Percentiles rank a stretch among this genome's conserved stretches.
Evolutionary conservation across 1,140 invertebrate genomes (phyloP).

Genomic region (Cyrtorhinus lividipennis): DNA sequence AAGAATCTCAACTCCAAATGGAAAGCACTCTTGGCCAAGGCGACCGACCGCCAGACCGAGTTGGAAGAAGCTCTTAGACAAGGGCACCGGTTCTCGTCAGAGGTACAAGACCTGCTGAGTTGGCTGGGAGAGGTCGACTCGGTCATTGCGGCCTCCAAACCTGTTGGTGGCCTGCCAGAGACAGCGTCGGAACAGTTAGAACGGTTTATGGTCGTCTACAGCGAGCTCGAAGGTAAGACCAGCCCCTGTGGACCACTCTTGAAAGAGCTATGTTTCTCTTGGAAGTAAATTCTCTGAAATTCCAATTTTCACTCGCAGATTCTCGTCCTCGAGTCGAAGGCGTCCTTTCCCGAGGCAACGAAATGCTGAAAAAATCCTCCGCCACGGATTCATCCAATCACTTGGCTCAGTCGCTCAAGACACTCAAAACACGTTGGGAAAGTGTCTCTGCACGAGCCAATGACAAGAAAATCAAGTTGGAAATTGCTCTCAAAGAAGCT

Average conservation of each 20-base stretch:
- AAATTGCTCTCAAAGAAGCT: conserved; percentile 92
- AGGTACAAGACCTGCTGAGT: conserved; percentile 84
- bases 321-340: conserved; percentile 76
- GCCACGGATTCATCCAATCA: conserved; percentile 41
- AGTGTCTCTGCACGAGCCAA: conserved; percentile 72
- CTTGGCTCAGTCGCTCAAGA: conserved; percentile 68
- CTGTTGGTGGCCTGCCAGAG: conserved; percentile 90
- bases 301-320: no score
- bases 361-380: conserved; percentile 38
- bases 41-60: conserved; percentile 68
- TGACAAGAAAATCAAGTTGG: conserved; percentile 94
- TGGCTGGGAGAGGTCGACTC: conserved; percentile 90
- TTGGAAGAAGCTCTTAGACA: conserved; percentile 84
- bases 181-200: conserved; percentile 93
- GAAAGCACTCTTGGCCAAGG: conserved; percentile 74
- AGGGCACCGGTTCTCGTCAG: conserved; percentile 83
- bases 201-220: conserved; percentile 90
- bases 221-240: conserved; percentile 83
- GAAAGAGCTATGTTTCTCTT: no score
- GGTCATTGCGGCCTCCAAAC: conserved; percentile 83
- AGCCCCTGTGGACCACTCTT: no score
- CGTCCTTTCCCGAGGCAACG: conserved; percentile 75
- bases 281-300: no score
- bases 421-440: conserved; percentile 85
- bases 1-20: conserved; percentile 76